Evolutionary conservation across 2,113 vertebrate species (phyloP).

Genomic region (Cyanoramphus novaezelandiae): DNA sequence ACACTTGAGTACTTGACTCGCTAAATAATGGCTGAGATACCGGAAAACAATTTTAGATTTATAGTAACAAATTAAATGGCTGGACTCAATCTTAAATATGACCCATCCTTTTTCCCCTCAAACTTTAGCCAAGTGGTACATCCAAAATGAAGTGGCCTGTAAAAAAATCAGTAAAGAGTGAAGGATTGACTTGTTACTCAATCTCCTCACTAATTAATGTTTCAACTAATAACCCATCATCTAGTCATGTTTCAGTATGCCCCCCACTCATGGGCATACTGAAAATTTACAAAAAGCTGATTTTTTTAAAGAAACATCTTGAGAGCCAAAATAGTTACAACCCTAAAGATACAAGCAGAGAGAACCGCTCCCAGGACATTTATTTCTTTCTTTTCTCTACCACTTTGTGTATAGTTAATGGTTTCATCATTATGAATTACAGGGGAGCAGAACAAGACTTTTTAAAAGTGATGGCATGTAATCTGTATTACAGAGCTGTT

Average conservation of each 20-base stretch:
- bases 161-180: not conserved
- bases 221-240: not conserved
- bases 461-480: not conserved
- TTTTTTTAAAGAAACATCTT: not conserved
- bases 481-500: not conserved
- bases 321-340: not conserved
- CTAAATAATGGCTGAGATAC: not conserved
- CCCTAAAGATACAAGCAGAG: not conserved
- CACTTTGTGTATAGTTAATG: not conserved
- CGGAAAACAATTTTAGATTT: not conserved
- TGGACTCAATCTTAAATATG: not conserved
- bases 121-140: not conserved
- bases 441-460: not conserved
- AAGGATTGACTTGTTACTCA: not conserved
- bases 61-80: not conserved
- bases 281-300: not conserved
- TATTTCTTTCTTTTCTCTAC: not conserved
- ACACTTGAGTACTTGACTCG: not conserved
- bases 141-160: not conserved
- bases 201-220: not conserved
- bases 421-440: not conserved
- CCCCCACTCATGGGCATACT: not conserved
- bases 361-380: not conserved
- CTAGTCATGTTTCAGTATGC: not conserved
- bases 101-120: not conserved